These are phyloP conservation scores for Eidolon dupreanum DNA, from an alignment of 2,797 vertebrate species.

Conservation along the genomic window DNA sequence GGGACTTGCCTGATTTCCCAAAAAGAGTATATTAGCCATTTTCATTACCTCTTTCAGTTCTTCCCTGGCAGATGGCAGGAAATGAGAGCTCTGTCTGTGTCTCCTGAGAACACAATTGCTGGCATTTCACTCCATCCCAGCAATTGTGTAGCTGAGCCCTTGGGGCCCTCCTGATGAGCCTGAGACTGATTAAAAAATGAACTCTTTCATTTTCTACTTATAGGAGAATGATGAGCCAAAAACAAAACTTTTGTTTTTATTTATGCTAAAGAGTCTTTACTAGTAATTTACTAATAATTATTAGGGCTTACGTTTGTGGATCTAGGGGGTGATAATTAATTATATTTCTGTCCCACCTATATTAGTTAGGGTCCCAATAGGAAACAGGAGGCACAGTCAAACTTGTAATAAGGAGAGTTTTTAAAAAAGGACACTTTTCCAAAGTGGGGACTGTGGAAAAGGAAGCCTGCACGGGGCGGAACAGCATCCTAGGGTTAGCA, in stretches of 20 bases:
- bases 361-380: background rate
- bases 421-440: background rate
- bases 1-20: slow-evolving; percentile 61
- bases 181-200: slow-evolving; percentile 50
- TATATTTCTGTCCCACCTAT: background rate
- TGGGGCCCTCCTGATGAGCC: background rate
- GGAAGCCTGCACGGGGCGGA: background rate
- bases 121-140: slow-evolving; percentile 9
- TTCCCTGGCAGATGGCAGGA: slow-evolving; percentile 56
- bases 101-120: background rate
- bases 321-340: background rate
- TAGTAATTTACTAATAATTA: background rate
- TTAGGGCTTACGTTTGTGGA: background rate
- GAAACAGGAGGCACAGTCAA: background rate
- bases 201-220: slow-evolving; percentile 48
- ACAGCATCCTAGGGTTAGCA: background rate
- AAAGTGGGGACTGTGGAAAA: background rate
- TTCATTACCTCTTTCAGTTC: slow-evolving; percentile 51
- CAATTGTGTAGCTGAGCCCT: background rate
- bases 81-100: slow-evolving; percentile 22
- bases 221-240: background rate
- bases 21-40: slow-evolving; percentile 73
- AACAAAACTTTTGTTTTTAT: slow-evolving; percentile 30
- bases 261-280: background rate
- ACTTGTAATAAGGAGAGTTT: background rate